phyloP scores from a whole-genome alignment of 2,797 vertebrate species.

The Toxotes lorentzi region DNA sequence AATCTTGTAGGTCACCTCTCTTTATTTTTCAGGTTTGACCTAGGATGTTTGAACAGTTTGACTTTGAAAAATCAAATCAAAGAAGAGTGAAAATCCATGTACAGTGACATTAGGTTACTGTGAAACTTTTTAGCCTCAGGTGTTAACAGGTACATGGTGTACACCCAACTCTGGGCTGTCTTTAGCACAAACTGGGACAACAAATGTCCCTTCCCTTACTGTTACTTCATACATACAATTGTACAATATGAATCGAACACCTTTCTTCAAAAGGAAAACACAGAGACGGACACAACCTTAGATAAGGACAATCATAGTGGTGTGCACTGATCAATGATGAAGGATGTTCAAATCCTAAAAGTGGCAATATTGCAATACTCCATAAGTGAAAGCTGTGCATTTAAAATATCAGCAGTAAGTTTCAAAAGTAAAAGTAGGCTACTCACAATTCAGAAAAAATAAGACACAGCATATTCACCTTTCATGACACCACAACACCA shows the following conservation, averaged over 20 bases:
- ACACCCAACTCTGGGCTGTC: background rate
- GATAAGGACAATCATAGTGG: background rate
- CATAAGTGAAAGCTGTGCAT: background rate
- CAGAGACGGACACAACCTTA: background rate
- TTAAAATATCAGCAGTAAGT: no score
- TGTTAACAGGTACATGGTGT: background rate
- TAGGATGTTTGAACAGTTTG: conserved; percentile 7
- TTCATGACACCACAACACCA: no score
- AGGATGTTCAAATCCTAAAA: no score
- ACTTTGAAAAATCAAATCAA: conserved; percentile 24
- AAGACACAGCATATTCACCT: background rate
- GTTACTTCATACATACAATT: background rate
- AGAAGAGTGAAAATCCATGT: conserved; percentile 8
- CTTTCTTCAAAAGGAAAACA: background rate
- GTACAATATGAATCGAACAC: background rate
- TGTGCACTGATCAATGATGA: background rate
- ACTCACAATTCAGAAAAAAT: background rate
- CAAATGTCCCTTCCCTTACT: background rate
- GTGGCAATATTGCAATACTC: background rate
- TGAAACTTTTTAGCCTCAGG: background rate
- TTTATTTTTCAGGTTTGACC: conserved; percentile 32
- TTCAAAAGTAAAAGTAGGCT: no score
- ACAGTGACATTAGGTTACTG: background rate
- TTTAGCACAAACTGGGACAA: background rate
- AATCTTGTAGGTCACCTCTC: conserved; percentile 37